Conservation (phyloP, 1,140 invertebrate genomes). For the Drusus annulatus region DNA sequence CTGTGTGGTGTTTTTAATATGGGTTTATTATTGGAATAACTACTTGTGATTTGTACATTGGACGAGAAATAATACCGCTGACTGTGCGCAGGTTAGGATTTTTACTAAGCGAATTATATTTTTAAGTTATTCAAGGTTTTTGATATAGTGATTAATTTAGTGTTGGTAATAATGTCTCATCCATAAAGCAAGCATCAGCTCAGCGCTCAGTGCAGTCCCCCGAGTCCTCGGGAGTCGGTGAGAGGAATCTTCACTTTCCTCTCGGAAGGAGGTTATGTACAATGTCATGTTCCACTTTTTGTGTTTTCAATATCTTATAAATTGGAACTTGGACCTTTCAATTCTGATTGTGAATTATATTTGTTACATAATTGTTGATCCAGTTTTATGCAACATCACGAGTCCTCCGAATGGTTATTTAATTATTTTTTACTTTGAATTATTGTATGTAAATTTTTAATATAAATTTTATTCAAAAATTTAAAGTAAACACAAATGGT, state of each 20-base stretch:
- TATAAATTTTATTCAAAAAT: conserved; percentile 43
- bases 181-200: conserved; percentile 38
- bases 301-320: conserved; percentile 39
- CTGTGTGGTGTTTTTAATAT: conserved; percentile 40
- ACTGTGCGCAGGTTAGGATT: conserved; percentile 54
- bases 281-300: conserved; percentile 44
- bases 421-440: conserved; percentile 43
- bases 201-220: neutral
- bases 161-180: conserved; percentile 55
- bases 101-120: conserved; percentile 59
- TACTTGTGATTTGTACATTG: conserved; percentile 56
- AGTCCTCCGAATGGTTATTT: conserved; percentile 23
- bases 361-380: conserved; percentile 44
- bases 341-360: conserved; percentile 40
- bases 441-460: conserved; percentile 52
- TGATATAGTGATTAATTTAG: conserved; percentile 58
- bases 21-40: conserved; percentile 32
- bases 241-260: neutral
- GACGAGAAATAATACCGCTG: conserved; percentile 49
- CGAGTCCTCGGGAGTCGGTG: neutral
- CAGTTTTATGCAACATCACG: conserved; percentile 38
- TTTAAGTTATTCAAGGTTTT: conserved; percentile 60
- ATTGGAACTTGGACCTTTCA: conserved; percentile 20
- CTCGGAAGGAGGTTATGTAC: conserved; percentile 15
- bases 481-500: conserved; percentile 48